A percentile compares a stretch with the other conserved stretches of the same genome.
These are phyloP conservation scores for Petrocephalus microphthalmus DNA, from an alignment of 2,113 vertebrate genomes.

Conservation along the genomic window DNA sequence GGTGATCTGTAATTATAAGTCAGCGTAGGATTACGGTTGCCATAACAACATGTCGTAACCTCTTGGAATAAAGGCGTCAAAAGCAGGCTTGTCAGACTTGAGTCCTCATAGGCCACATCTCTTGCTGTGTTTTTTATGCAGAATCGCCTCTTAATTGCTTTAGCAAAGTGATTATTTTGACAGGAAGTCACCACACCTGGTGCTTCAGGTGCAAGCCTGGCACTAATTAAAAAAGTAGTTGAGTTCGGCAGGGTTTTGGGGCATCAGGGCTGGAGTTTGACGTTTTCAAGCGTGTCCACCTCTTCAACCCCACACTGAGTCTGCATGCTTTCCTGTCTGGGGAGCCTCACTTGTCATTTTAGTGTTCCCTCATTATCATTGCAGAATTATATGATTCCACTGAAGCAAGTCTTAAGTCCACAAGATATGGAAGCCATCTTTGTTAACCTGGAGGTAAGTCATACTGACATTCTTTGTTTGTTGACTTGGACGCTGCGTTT, in stretches of 20 bases:
- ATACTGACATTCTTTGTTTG: not conserved
- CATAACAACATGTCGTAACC: not conserved
- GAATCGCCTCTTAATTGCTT: not conserved
- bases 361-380: not conserved
- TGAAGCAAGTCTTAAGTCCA: conserved; percentile 77
- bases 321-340: not conserved
- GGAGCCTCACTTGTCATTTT: conserved; percentile 16
- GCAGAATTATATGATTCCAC: conserved; percentile 89
- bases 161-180: not conserved
- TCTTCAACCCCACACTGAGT: not conserved
- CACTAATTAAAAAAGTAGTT: not conserved
- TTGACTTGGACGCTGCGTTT: not conserved
- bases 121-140: not conserved
- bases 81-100: not conserved
- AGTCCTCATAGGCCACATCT: not conserved
- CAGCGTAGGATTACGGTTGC: not conserved
- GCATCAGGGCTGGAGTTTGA: not conserved
- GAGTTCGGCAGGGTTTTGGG: not conserved
- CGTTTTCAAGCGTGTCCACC: not conserved
- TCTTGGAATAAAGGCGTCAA: not conserved
- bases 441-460: conserved; percentile 86
- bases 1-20: not conserved
- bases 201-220: not conserved
- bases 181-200: conserved; percentile 2
- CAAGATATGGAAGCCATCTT: conserved; percentile 88